Conservation (phyloP, 1,140 invertebrate genomes). For the Mamestra configurata region DNA sequence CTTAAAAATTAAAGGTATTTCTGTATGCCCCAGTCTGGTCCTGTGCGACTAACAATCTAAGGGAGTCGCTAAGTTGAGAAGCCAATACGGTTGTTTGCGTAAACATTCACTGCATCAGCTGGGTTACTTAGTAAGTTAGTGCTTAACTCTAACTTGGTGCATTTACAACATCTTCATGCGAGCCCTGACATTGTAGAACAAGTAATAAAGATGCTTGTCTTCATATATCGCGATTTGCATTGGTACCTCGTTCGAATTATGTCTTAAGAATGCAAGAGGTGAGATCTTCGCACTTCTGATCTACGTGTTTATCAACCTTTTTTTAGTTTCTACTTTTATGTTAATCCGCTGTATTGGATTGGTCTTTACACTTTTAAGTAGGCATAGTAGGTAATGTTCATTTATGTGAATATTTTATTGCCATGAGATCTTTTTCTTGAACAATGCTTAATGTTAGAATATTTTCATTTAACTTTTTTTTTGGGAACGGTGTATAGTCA, state of each 20-base stretch:
- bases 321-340: neutral
- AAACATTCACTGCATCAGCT: constrained; percentile 61
- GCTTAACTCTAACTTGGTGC: constrained; percentile 17
- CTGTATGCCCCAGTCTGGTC: constrained; percentile 53
- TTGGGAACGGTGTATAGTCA: no score
- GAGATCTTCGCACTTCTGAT: neutral
- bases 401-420: no score
- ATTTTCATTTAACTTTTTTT: no score
- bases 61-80: constrained; percentile 71
- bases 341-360: neutral
- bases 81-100: constrained; percentile 79
- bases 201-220: constrained; percentile 7
- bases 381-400: no score
- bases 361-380: no score
- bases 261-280: neutral
- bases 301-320: neutral
- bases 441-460: no score
- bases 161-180: constrained; percentile 16
- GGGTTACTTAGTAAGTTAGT: constrained; percentile 25
- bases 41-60: constrained; percentile 66
- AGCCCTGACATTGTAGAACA: constrained; percentile 2
- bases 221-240: neutral
- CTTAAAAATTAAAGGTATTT: no score
- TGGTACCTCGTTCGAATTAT: neutral
- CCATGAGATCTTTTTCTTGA: no score